These are phyloP conservation scores for Psittacula cyanocephala DNA, from an alignment of 2,113 vertebrate genomes.

Conservation along the genomic window DNA sequence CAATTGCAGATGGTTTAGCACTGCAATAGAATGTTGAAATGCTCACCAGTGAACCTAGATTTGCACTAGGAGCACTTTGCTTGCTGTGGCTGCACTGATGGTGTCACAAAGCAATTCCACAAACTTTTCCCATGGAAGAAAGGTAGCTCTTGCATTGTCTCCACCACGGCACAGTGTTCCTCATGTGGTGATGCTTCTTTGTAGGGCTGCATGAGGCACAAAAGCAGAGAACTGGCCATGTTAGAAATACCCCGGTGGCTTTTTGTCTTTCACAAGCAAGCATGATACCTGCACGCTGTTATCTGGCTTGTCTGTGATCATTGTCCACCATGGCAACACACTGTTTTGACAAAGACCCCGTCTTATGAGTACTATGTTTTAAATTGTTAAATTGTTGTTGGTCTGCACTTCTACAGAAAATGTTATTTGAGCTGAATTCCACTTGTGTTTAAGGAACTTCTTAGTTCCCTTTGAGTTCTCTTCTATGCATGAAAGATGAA, in stretches of 20 bases:
- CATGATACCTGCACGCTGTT: not conserved
- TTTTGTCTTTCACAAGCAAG: not conserved
- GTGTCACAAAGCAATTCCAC: not conserved
- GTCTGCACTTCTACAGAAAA: not conserved
- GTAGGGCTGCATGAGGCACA: not conserved
- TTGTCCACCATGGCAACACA: rapidly evolving
- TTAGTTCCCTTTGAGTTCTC: not conserved
- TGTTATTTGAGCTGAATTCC: not conserved
- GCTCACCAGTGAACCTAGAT: not conserved
- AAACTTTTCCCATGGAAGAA: not conserved
- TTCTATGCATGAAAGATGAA: not conserved
- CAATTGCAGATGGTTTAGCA: not conserved
- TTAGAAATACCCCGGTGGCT: not conserved
- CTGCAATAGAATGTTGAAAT: not conserved
- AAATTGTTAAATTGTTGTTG: not conserved
- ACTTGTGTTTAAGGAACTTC: constrained; percentile 19
- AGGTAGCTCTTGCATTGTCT: not conserved
- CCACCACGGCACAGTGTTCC: rapidly evolving
- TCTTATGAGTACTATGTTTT: not conserved
- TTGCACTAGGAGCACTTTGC: not conserved
- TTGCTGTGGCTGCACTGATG: not conserved
- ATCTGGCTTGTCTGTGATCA: not conserved
- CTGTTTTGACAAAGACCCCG: not conserved
- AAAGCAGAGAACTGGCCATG: not conserved
- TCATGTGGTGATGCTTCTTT: not conserved